Conservation (phyloP, 2,113 vertebrate genomes). For the Gambusia holbrooki region DNA sequence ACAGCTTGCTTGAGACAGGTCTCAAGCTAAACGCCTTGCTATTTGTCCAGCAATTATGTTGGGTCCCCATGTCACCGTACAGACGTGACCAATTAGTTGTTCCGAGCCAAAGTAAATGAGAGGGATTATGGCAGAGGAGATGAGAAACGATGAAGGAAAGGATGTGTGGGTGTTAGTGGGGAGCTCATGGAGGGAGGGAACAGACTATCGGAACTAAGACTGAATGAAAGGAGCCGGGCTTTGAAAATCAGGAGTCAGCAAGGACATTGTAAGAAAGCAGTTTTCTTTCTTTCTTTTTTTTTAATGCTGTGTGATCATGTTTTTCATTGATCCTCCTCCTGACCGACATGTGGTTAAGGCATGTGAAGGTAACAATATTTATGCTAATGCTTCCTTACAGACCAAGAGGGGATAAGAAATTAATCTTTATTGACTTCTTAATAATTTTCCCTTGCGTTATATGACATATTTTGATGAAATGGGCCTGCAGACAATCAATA, state of each 20-base stretch:
- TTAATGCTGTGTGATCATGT: constrained; percentile 51
- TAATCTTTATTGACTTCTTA: constrained; percentile 69
- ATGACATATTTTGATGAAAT: constrained; percentile 66
- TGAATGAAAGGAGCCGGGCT: constrained; percentile 52
- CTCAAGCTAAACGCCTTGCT: constrained; percentile 75
- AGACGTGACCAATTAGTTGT: constrained; percentile 82
- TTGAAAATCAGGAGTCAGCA: constrained; percentile 38
- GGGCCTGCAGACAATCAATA: constrained; percentile 56
- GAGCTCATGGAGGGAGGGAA: constrained; percentile 15
- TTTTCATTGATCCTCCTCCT: constrained; percentile 64
- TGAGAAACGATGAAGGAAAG: constrained; percentile 53
- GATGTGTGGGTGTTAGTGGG: constrained; percentile 35
- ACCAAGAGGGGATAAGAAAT: constrained; percentile 52
- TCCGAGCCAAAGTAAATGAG: constrained; percentile 69
- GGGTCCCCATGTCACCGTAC: constrained; percentile 77
- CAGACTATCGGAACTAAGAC: constrained; percentile 51
- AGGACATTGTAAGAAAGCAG: constrained; percentile 25
- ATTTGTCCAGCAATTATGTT: constrained; percentile 82
- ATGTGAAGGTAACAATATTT: constrained; percentile 59
- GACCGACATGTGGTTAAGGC: constrained; percentile 63
- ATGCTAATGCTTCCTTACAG: constrained; percentile 55
- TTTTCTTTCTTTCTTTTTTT: constrained; percentile 29
- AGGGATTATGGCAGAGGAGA: constrained; percentile 74
- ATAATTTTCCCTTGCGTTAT: constrained; percentile 58
- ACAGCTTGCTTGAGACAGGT: constrained; percentile 74